Base-by-base conservation (phyloP, 1,140 invertebrate genomes). In the Eriosoma lanigerum region DNA sequence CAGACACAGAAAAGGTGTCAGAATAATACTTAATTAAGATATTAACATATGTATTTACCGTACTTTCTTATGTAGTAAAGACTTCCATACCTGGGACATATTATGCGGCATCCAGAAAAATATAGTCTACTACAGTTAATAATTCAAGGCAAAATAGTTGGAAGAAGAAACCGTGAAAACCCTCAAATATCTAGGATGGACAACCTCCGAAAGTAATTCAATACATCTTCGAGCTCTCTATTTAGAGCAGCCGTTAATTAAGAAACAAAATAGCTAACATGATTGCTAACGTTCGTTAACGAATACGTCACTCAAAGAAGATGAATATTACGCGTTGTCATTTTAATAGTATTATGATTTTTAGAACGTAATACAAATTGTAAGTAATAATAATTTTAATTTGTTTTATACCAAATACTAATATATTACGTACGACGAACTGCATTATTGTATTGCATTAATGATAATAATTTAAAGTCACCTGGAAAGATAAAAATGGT, bases 1-100 rank as follows among this genome's bases (percentile, higher is more conserved):
- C 12, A 62, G 60, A 62, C 81, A 81, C 48, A 38, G 50, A 64
- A 80, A 82, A 78, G 82, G 83, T 17, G 76, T 82, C 24, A 82
- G 44, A 38, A 81, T 83, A 66, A 78, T 83, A 29, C 38, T 82
- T 44, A 52, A 75, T 26, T 73, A 81, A 19, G 48, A 73, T 17
- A 60, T 82, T 10, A 48, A 58, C 50, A 54, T 38, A 50, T 5
- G n/a, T n/a, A n/a, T n/a, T n/a, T n/a, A n/a, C n/a, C n/a, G n/a
- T n/a, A n/a, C n/a, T n/a, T n/a, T n/a, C n/a, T n/a, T n/a, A n/a
- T n/a, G n/a, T n/a, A n/a, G n/a, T n/a, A n/a, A n/a, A n/a, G n/a
- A 80, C 29, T 58, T 32, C 56, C n/a, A n/a, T n/a, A n/a, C n/a
- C 21, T 80, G 54, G 76, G 76, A 80, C 76, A 80, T 38, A 21